Evolutionary conservation across 1,140 invertebrate genomes (phyloP), one percentile per base, ranked within the genome.

Genomic region (Heliothis virescens): DNA sequence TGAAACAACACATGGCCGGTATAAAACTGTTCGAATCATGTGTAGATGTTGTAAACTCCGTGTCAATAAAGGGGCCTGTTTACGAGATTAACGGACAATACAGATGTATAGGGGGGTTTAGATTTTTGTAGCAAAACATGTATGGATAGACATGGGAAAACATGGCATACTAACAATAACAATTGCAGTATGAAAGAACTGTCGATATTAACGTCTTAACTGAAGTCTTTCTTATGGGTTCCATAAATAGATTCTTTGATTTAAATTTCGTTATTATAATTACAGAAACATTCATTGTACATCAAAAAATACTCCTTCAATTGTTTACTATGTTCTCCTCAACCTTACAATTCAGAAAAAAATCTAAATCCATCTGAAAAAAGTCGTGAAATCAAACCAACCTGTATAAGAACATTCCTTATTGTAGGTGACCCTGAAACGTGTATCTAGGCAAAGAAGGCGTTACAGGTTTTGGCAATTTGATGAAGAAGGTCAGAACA

Each of bases 1-100:
- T 82, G 55, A 82, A 82, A 82, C 62, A 73, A 78, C 80, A 82
- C 75, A 82, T 82, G 80, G 80, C 80, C 21, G 53, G 41, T 62
- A 82, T 79, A 52, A 82, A 79, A 82, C 76, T 52, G 76, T 55
- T 26, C 60, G 59, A 73, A 26, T 48, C 47, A 50, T 75, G 59
- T 67, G 55, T 18, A 71, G 48, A 71, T 53, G 67, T 50, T 71
- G 60, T 76, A 79, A 79, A 79, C 76, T 48, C 13, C 76, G 21
- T 74, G 71, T 71, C 76, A 82, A 79, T 79, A 82, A 82, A 82
- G 80, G 80, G 57, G 29, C 41, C 57, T 67, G 71, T 65, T 79
- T 79, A 82, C 72, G 60, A 21, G 62, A 50, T 57, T 29, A 50
- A 77, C 16, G 60, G 59, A 73, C 67, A 73, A 78, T 75, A 50